phyloP scores from a whole-genome alignment of 1,140 invertebrate genomes.

The Nasonia longicornis region DNA sequence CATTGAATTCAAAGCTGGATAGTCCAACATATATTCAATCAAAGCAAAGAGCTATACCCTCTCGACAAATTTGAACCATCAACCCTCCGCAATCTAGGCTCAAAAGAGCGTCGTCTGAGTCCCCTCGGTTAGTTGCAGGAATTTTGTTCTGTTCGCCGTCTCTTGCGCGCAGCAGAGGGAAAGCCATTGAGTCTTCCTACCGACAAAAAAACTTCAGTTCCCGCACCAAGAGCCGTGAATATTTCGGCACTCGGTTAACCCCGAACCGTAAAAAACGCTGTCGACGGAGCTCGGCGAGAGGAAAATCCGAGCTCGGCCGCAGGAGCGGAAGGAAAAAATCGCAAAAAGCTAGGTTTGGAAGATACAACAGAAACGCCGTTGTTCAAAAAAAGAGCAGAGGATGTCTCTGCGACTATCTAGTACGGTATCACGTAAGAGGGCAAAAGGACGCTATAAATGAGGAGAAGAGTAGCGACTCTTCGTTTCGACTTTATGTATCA shows the following conservation, averaged over 20 bases:
- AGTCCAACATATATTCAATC: too few relatives aligned
- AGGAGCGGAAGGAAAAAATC: background rate
- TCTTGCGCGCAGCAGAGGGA: too few relatives aligned
- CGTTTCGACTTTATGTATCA: too few relatives aligned
- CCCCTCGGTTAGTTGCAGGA: background rate
- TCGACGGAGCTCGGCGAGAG: background rate
- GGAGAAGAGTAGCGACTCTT: too few relatives aligned
- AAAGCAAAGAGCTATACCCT: too few relatives aligned
- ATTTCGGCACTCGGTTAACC: slow-evolving; percentile 22
- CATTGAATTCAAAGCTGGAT: too few relatives aligned
- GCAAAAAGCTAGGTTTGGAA: background rate
- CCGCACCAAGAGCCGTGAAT: background rate
- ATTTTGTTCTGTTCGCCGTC: background rate
- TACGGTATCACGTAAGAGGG: background rate
- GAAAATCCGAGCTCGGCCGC: background rate
- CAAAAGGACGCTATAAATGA: too few relatives aligned
- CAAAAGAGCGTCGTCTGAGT: too few relatives aligned
- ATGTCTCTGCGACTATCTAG: background rate
- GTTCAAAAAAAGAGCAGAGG: background rate
- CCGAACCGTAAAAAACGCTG: background rate
- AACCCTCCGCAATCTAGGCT: too few relatives aligned
- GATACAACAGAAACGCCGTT: too few relatives aligned
- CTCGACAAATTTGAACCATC: too few relatives aligned
- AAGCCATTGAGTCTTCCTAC: background rate
- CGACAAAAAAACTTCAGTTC: background rate